These are phyloP conservation scores for Operophtera brumata DNA, from an alignment of 2,888 invertebrate genomes.

Conservation along the genomic window DNA sequence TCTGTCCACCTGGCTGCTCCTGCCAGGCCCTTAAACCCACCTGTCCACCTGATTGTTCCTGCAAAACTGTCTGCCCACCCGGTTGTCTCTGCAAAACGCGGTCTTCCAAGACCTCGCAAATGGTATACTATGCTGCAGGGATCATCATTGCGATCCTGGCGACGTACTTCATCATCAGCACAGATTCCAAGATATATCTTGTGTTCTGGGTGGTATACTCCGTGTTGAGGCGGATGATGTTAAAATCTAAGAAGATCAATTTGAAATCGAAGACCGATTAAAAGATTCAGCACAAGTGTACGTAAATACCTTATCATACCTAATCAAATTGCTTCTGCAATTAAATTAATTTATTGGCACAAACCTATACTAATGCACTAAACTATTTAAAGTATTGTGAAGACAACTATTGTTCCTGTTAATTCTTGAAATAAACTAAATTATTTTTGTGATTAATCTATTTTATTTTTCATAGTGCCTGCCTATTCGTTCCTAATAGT, in stretches of 20 bases:
- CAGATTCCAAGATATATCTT: constrained; percentile 65
- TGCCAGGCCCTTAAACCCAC: constrained; percentile 28
- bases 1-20: constrained; percentile 34
- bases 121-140: constrained; percentile 57
- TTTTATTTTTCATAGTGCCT: neutral
- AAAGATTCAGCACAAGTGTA: neutral
- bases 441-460: neutral
- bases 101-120: constrained; percentile 18
- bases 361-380: constrained; percentile 3
- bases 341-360: neutral
- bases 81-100: constrained; percentile 50
- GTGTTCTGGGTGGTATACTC: constrained; percentile 70
- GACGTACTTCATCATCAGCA: constrained; percentile 60
- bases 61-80: constrained; percentile 48
- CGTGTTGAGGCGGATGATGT: constrained; percentile 58
- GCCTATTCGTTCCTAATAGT: no score
- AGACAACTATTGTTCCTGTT: neutral
- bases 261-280: constrained; percentile 17
- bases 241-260: constrained; percentile 39
- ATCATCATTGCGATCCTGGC: constrained; percentile 63
- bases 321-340: neutral
- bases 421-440: neutral
- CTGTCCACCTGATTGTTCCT: constrained; percentile 44
- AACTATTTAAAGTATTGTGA: neutral
- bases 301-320: neutral